These are phyloP conservation scores for Nemoura dubitans DNA, from an alignment of 2,888 invertebrate species.

Conservation along the genomic window DNA sequence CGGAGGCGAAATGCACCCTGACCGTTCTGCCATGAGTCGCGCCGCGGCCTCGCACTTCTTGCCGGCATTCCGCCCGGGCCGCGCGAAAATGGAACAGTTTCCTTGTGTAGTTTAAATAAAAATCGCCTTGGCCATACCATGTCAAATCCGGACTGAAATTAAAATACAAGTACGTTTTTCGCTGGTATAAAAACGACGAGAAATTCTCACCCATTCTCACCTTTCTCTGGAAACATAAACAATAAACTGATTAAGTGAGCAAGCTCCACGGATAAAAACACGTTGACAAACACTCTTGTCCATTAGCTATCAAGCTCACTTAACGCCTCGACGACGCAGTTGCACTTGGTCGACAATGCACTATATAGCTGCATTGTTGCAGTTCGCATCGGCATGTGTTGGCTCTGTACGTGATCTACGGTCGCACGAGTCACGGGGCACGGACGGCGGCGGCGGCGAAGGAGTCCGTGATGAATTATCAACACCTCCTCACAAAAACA, in stretches of 20 bases:
- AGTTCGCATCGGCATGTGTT: not conserved
- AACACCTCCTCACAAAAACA: slow-evolving; percentile 35
- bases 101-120: not conserved
- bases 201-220: not conserved
- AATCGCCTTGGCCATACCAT: not conserved
- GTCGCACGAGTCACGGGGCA: slow-evolving; percentile 27
- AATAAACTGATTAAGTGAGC: not conserved
- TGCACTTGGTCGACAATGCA: not conserved
- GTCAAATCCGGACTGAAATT: not conserved
- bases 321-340: not conserved
- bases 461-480: slow-evolving; percentile 36
- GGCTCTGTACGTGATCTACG: not conserved
- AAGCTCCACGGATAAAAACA: not conserved
- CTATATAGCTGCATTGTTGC: not conserved
- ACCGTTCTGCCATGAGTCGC: not conserved
- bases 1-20: not conserved
- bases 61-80: not conserved
- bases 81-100: not conserved
- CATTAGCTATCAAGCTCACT: not conserved
- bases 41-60: not conserved
- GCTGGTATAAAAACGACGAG: not conserved
- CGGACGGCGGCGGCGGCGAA: slow-evolving; percentile 16
- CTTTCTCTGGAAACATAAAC: not conserved
- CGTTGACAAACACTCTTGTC: not conserved
- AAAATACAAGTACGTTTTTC: not conserved